Base-by-base conservation (phyloP, 2,797 vertebrate genomes). In the Sciurus carolinensis region DNA sequence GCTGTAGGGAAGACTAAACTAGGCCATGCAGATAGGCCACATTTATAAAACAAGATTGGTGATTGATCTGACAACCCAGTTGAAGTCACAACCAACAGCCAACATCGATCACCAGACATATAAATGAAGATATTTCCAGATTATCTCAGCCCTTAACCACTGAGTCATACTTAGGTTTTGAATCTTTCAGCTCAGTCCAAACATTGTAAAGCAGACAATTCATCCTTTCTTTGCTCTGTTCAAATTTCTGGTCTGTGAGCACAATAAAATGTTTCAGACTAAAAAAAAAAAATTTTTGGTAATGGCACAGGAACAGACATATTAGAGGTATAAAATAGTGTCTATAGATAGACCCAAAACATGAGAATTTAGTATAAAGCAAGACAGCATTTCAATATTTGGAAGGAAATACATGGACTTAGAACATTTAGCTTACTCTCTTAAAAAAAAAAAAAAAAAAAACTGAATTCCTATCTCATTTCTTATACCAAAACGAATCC, bases 401-500 rank as follows among this genome's bases (percentile, higher is more conserved):
- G 33, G 4, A 42, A 26, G 30, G 13, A 24, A 59, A 82, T 72
- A 94, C 71, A 30, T 87, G 7, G 30, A 91, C 22, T 59, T 24
- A 26, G 9, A 26, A 69, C 22, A 72, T 76, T 76, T 81, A 93
- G n/a, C 33, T 91, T 75, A 64, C 36, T 71, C 44, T 64, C n/a
- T 57, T 71, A 52, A 71, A 90, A 88, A 93, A 57, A 7, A 57
- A 84, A 44, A 88, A 89, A 7, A 57, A 84, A 36, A 69, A 91
- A 88, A 89, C 50, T 11, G 1, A 22, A 93, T 95, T 64, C 33
- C 2, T 73, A 90, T 67, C 28, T 94, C 50, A 77, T 82, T 77
- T 39, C 44, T 94, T 96, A 86, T 24, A 66, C n/a, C 44, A 44
- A 94, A 72, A 81, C 30, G 80, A 96, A 91, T 72, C 94, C 69